Evolutionary conservation across 2,888 invertebrate species (phyloP), one percentile per base, ranked within the genome.

Genomic region (Parnassius glacialis): DNA sequence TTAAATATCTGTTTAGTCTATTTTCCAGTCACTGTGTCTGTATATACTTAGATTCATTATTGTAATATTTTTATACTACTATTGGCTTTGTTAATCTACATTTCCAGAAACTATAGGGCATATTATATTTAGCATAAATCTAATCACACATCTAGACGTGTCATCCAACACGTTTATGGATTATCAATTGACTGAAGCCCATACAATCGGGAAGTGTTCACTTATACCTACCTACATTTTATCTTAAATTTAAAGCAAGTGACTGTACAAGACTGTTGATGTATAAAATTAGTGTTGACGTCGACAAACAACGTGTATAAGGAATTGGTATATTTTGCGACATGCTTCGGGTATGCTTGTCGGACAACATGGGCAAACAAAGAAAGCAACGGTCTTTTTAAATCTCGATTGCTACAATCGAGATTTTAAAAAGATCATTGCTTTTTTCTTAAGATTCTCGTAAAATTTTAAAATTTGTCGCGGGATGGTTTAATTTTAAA

Each of bases 291-390:
- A 56, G 25, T n/a, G 48, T 56, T 16, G 43, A 20, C 44, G 3
- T 13, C 50, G 42, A 57, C 48, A 9, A 50, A 57, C 12, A 2
- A 1, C 20, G 20, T 20, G 20, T 20, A 20, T 20, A 20, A 20
- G 20, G 2, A n/a, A 41, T 41, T 52, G 25, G 34, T 52, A 41
- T 34, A 62, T 68, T 67, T 70, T 68, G 69, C 73, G 67, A 71
- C 72, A 69, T 41, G 75, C 75, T 74, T 73, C 68, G 12, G 41
- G 41, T 53, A 42, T 42, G 41, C 16, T 7, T 10, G 11, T 11
- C 10, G 16, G 11, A 13, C 13, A 48, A 16, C 10, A 5, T 45
- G n/a, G 45, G 12, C 12, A 16, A 16, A 16, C 16, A 16, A 16
- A 16, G 16, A 16, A 16, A 16, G 16, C 16, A 16, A 16, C 16